Evolutionary conservation across 2,797 vertebrate species (phyloP), one percentile per base, ranked within the genome.

Genomic region (Orestias chungarensis): DNA sequence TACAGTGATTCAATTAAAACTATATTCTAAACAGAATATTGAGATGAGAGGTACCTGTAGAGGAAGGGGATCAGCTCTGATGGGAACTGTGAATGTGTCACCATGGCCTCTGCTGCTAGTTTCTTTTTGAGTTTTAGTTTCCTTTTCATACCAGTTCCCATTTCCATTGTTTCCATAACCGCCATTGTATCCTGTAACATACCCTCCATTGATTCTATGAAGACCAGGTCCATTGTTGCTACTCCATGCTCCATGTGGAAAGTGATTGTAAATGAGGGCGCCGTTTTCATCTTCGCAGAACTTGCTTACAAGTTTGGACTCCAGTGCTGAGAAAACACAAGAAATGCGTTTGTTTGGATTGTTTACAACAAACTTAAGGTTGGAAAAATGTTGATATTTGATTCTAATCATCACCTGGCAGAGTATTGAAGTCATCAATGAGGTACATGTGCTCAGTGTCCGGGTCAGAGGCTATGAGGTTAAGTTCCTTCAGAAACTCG

Each of bases 221-320:
- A 44, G 52, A 29, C 68, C 66, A 78, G 81, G 90, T 3, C 87
- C 93, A 68, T 92, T 85, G 70, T 89, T 94, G 62, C 85, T 67
- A 0, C 90, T 94, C 80, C 91, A 85, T 31, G 89, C 79, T 42
- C 90, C 83, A 46, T 95, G 96, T 87, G 91, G 86, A 12, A 95
- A 85, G 17, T 46, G 94, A 75, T 95, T 97, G 85, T 95, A 95
- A 87, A 96, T 93, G 44, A 96, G 91, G n/a, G 94, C 95, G 0
- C 95, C 95, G n/a, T 96, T 96, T 89, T 97, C 96, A 89, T 97
- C 96, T 90, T 97, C 96, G 89, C 97, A 97, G 85, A 98, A 96
- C 66, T 97, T 96, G 83, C 92, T 96, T 52, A 97, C 95, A 47
- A 97, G 94, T 91, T 96, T 94, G 29, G 95, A 96, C 83, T 97